Percentiles rank a stretch among this genome's conserved stretches.
Conservation (phyloP, 2,797 vertebrate genomes). For the Lacerta bilineata region DNA sequence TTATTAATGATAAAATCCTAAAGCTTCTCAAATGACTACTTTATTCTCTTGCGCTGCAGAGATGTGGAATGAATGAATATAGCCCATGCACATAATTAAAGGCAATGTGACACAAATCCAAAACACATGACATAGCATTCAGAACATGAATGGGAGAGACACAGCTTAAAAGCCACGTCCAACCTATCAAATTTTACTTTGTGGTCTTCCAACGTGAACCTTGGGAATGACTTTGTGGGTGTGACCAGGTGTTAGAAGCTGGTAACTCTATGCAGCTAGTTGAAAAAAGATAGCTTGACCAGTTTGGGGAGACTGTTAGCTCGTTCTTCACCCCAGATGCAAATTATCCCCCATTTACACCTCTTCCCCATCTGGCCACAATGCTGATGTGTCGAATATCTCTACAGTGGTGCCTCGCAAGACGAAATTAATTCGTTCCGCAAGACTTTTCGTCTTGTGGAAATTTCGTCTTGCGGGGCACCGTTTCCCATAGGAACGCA, state of each 20-base stretch:
- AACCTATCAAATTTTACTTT: not conserved
- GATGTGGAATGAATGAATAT: not conserved
- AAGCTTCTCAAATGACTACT: not conserved
- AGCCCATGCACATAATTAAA: not conserved
- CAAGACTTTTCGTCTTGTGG: too few relatives aligned
- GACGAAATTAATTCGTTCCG: too few relatives aligned
- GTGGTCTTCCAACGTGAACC: not conserved
- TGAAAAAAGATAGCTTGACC: not conserved
- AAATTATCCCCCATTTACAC: not conserved
- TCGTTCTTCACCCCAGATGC: not conserved
- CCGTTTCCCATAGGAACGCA: too few relatives aligned
- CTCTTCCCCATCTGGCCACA: not conserved
- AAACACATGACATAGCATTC: not conserved
- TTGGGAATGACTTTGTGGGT: not conserved
- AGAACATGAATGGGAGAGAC: not conserved
- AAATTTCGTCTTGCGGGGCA: too few relatives aligned
- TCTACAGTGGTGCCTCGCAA: too few relatives aligned
- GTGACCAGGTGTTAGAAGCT: not conserved
- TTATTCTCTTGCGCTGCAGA: not conserved
- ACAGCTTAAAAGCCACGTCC: not conserved
- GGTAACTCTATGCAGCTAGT: not conserved
- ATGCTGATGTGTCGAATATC: not conserved
- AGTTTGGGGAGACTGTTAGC: not conserved
- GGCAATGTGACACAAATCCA: not conserved
- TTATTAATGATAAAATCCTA: not conserved